Conservation (phyloP, 2,888 invertebrate genomes). For the Allophyes oxyacanthae region DNA sequence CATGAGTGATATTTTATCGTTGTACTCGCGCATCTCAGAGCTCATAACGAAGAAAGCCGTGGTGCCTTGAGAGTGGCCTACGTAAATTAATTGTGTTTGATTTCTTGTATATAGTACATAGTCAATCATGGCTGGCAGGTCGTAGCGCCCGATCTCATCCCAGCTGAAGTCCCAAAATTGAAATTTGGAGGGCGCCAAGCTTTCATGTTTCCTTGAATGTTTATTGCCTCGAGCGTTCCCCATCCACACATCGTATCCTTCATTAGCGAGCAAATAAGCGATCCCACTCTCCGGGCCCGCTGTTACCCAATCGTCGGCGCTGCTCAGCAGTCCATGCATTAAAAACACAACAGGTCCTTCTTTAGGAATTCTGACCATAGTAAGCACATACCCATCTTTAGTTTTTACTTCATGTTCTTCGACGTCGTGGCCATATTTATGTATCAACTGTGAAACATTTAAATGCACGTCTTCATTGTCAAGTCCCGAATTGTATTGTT, state of each 20-base stretch:
- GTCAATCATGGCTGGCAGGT: slow-evolving; percentile 94
- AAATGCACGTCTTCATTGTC: slow-evolving; percentile 52
- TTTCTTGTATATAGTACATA: slow-evolving; percentile 89
- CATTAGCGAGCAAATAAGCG: slow-evolving; percentile 85
- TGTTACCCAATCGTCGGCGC: slow-evolving; percentile 92
- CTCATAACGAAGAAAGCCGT: slow-evolving; percentile 91
- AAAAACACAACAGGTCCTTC: slow-evolving; percentile 86
- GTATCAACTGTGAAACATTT: slow-evolving; percentile 50
- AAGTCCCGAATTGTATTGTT: slow-evolving; percentile 32
- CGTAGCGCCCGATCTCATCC: slow-evolving; percentile 93
- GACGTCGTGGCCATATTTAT: slow-evolving; percentile 53
- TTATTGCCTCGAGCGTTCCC: slow-evolving; percentile 93
- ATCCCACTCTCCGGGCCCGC: slow-evolving; percentile 88
- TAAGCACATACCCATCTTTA: slow-evolving; percentile 93
- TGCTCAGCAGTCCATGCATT: slow-evolving; percentile 92
- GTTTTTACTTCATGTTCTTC: slow-evolving; percentile 88
- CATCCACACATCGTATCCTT: slow-evolving; percentile 93
- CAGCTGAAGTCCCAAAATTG: slow-evolving; percentile 92
- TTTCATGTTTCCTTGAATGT: slow-evolving; percentile 88
- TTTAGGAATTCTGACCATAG: slow-evolving; percentile 92
- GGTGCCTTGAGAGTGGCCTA: slow-evolving; percentile 93
- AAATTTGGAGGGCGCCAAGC: slow-evolving; percentile 64
- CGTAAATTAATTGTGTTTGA: slow-evolving; percentile 90
- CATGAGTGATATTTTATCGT: slow-evolving; percentile 88
- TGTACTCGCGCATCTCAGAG: slow-evolving; percentile 89